Conservation (phyloP, 2,797 vertebrate genomes). For the Siniperca scherzeri region DNA sequence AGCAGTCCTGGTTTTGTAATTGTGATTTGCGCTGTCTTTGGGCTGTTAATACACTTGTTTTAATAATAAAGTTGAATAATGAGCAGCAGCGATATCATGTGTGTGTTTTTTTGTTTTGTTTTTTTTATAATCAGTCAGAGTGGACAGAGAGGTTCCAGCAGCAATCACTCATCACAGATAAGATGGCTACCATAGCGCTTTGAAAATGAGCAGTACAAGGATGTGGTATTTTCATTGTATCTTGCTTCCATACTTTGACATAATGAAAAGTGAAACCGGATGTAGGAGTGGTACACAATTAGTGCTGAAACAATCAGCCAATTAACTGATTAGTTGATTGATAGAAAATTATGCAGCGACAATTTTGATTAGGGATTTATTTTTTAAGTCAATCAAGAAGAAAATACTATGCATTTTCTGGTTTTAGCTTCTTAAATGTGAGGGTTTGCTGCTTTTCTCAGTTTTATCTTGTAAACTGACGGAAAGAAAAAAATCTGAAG, state of each 20-base stretch:
- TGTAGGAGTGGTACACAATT: background rate
- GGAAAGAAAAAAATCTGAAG: no score
- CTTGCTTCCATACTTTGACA: background rate
- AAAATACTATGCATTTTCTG: no score
- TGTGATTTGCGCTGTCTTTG: conserved; percentile 28
- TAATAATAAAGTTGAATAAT: conserved; percentile 68
- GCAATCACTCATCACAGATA: background rate
- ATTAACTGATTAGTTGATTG: background rate
- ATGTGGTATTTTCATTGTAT: background rate
- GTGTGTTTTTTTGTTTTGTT: background rate
- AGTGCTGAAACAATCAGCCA: background rate
- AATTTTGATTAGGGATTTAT: background rate
- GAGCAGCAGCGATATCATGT: conserved; percentile 7
- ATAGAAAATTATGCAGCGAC: background rate
- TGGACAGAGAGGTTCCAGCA: no score
- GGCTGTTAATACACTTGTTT: conserved; percentile 47
- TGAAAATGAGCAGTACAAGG: background rate
- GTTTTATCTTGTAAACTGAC: no score
- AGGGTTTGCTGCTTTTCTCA: no score
- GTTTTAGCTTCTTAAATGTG: no score
- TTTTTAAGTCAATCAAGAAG: background rate
- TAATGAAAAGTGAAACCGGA: background rate
- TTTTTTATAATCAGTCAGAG: background rate
- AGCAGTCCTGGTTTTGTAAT: conserved; percentile 28
- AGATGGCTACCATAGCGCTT: background rate